Evolutionary conservation across 2,113 vertebrate genomes (phyloP).

Genomic region (Stercorarius parasiticus): DNA sequence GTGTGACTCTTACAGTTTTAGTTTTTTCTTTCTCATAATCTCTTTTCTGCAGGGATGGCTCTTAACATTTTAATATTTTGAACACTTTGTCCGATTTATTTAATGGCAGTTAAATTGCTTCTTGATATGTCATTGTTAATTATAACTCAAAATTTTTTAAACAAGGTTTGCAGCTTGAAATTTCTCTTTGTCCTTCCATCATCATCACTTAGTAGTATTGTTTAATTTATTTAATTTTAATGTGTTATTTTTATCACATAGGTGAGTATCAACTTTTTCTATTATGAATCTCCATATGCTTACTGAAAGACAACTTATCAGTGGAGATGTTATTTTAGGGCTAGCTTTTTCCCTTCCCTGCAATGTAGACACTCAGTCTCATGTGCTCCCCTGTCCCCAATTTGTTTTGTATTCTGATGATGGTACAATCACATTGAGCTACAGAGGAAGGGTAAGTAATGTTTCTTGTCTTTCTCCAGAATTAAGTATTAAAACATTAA

Average conservation of each 20-base stretch:
- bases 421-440: constrained; percentile 26
- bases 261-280: not conserved
- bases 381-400: not conserved
- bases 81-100: not conserved
- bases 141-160: not conserved
- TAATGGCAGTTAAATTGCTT: not conserved
- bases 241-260: not conserved
- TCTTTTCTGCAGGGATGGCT: not conserved
- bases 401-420: constrained; percentile 42
- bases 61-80: not conserved
- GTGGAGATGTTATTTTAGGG: not conserved
- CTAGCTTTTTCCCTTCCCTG: not conserved
- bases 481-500: not conserved
- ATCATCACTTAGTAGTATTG: not conserved
- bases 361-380: not conserved
- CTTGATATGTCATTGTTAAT: not conserved
- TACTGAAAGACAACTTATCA: not conserved
- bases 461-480: constrained; percentile 1
- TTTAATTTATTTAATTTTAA: not conserved
- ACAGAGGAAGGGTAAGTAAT: constrained; percentile 36
- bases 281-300: not conserved
- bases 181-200: not conserved
- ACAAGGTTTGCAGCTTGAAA: not conserved
- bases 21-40: not conserved
- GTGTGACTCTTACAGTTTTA: not conserved